These are phyloP conservation scores for Brenthis ino DNA, from an alignment of 2,888 invertebrate genomes.

Conservation along the genomic window DNA sequence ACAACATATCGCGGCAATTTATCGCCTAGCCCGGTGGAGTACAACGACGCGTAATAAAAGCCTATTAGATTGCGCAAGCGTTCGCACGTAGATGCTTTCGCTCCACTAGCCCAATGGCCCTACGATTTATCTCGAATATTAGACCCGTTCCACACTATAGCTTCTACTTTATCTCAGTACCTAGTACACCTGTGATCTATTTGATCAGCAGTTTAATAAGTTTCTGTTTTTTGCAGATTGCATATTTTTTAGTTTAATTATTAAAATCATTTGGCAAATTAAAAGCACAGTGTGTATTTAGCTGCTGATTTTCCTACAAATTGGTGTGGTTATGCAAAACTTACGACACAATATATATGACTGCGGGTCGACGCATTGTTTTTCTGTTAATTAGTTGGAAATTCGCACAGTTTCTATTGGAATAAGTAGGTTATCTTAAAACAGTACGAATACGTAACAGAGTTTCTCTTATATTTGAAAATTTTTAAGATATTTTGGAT, in stretches of 20 bases:
- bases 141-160: neutral
- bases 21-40: conserved; percentile 40
- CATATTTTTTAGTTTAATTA: neutral
- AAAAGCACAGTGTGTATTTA: neutral
- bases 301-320: neutral
- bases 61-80: conserved; percentile 69
- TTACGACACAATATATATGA: conserved; percentile 54
- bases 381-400: conserved; percentile 42
- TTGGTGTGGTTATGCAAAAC: conserved; percentile 62
- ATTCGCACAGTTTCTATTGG: conserved; percentile 38
- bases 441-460: conserved; percentile 19
- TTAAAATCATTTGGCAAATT: neutral
- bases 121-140: conserved; percentile 24
- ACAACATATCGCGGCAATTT: conserved; percentile 54
- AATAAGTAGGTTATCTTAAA: conserved; percentile 25
- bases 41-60: conserved; percentile 56
- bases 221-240: too few species aligned
- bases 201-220: too few species aligned
- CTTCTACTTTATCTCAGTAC: too few species aligned
- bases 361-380: conserved; percentile 49
- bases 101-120: conserved; percentile 45
- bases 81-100: conserved; percentile 64
- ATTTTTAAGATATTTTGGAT: neutral
- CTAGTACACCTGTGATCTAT: too few species aligned
- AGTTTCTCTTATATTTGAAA: conserved; percentile 12